These are phyloP conservation scores for Ceratothoa steindachneri DNA, from an alignment of 2,888 invertebrate genomes.

Conservation along the genomic window DNA sequence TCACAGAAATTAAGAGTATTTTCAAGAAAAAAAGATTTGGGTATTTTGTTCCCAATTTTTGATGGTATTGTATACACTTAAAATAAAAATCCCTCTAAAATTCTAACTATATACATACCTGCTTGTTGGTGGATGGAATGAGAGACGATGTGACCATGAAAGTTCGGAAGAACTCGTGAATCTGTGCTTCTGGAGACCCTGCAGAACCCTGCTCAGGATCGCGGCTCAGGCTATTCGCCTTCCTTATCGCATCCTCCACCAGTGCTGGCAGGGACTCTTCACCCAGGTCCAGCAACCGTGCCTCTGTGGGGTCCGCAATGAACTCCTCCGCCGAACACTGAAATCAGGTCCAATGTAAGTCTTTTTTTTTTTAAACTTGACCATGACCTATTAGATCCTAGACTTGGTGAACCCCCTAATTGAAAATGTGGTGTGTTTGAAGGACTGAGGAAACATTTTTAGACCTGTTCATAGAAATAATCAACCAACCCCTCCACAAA, in stretches of 20 bases:
- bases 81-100: too few relatives aligned
- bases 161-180: constrained; percentile 19
- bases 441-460: too few relatives aligned
- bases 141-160: constrained; percentile 29
- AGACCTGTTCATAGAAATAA: too few relatives aligned
- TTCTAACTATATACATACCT: too few relatives aligned
- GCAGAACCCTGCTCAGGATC: not conserved
- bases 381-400: not conserved
- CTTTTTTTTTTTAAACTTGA: not conserved
- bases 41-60: too few relatives aligned
- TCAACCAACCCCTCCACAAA: too few relatives aligned
- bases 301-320: constrained; percentile 27
- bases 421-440: too few relatives aligned
- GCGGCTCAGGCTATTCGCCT: not conserved
- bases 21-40: too few relatives aligned
- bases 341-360: not conserved
- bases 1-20: too few relatives aligned
- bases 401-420: not conserved
- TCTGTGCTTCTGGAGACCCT: constrained; percentile 24
- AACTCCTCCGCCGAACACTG: constrained; percentile 43
- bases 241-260: constrained; percentile 19
- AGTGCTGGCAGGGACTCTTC: constrained; percentile 23
- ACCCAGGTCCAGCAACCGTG: constrained; percentile 37
- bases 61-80: too few relatives aligned
- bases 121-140: constrained; percentile 16